A percentile compares a stretch with the other conserved stretches of the same genome.
These are phyloP conservation scores for Diabrotica balteata DNA, from an alignment of 2,888 invertebrate species.

Conservation along the genomic window DNA sequence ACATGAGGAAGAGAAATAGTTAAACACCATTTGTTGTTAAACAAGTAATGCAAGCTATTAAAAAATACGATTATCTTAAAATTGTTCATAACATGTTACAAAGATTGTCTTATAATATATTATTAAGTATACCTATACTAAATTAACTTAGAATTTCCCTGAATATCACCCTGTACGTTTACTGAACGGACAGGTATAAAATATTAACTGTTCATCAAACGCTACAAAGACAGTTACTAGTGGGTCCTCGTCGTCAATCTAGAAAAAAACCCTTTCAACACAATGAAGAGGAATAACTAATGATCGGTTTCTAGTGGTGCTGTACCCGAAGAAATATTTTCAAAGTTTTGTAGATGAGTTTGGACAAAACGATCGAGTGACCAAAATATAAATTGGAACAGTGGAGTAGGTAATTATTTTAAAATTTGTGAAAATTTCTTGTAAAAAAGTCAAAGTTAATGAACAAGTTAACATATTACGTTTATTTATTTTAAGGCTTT, in stretches of 20 bases:
- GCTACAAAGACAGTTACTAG: slow-evolving; percentile 36
- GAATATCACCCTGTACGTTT: neutral
- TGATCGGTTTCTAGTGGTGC: slow-evolving; percentile 41
- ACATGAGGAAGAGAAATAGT: too few species aligned
- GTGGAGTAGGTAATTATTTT: neutral
- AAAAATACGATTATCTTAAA: too few species aligned
- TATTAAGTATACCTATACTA: neutral
- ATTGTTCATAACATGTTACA: neutral
- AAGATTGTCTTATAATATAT: neutral
- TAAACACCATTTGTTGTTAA: too few species aligned
- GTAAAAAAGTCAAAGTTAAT: too few species aligned
- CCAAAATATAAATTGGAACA: neutral
- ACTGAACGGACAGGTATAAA: slow-evolving; percentile 33
- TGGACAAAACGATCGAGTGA: slow-evolving; percentile 39
- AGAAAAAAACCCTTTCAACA: slow-evolving; percentile 46
- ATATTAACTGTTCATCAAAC: slow-evolving; percentile 40
- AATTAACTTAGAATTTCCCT: neutral
- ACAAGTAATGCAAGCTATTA: too few species aligned
- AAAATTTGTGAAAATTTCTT: too few species aligned
- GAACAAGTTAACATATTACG: too few species aligned
- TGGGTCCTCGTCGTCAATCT: slow-evolving; percentile 24
- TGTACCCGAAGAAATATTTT: slow-evolving; percentile 44
- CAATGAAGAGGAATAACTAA: slow-evolving; percentile 47
- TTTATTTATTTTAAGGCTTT: too few species aligned
- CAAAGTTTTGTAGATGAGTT: slow-evolving; percentile 34